Base-by-base conservation (phyloP, 2,888 invertebrate genomes). In the Limenitis camilla region DNA sequence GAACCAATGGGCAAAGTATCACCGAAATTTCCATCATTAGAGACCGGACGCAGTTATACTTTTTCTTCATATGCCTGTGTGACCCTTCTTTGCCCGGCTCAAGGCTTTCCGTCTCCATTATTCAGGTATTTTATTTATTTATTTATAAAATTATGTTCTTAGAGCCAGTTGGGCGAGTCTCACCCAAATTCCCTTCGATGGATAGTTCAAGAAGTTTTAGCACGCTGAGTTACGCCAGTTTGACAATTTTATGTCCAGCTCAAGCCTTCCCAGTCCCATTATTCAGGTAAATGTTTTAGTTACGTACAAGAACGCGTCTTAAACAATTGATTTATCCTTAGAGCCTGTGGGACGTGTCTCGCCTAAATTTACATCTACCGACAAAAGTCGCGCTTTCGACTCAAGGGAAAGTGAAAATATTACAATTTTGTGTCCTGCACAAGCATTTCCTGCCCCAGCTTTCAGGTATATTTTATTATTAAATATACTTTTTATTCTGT, bases 1-100 rank as follows among this genome's bases (percentile, higher is more conserved):
- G 93, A 94, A 89, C 94, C 94, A 65, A 91, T 94, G 88, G 93
- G 94, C 83, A 93, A 93, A 77, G 92, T 93, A 56, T 90, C 91
- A 59, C 94, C 94, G 62, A 93, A 92, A 72, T 88, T 88, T 71
- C 85, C 88, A 52, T 81, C 87, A 56, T 78, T 78, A 75, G 85
- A 88, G 75, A 88, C 83, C 30, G 83, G 84, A 49, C 83, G 85
- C 70, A 84, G 85, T 72, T 87, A 80, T 76, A 84, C 84, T 55
- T 86, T 78, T 74, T 69, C 76, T 49, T 79, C 83, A 47, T 76
- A 82, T 61, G 78, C 83, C 56, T 86, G 82, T 69, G 89, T 90
- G 67, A 92, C 93, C 45, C 72, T 92, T 62, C 86, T 92, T 55
- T 92, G 92, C 75, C 90, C 91, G 51, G 92, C 92, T 41, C 92